A percentile compares a stretch with the other conserved stretches of the same genome.
phyloP scores from a whole-genome alignment of 2,113 vertebrate species.

The Collichthys lucidus region DNA sequence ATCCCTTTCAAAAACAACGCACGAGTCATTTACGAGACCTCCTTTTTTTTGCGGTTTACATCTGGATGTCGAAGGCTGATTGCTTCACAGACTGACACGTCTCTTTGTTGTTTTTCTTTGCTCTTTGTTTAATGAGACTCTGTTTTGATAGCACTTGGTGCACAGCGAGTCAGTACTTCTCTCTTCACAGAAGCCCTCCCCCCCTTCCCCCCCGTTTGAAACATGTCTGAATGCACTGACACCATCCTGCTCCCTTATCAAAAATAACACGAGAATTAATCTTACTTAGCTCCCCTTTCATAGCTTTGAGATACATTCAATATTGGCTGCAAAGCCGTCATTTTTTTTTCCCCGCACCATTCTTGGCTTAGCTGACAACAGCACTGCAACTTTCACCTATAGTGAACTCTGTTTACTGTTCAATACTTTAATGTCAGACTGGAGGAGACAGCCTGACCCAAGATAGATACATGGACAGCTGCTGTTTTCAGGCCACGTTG shows the following conservation, averaged over 20 bases:
- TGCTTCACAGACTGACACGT: constrained; percentile 37
- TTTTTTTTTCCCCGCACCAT: background rate
- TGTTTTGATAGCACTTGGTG: constrained; percentile 33
- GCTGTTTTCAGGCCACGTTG: constrained; percentile 38
- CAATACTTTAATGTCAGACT: constrained; percentile 37
- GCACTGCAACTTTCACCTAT: no score
- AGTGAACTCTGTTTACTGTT: background rate
- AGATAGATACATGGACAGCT: constrained; percentile 36
- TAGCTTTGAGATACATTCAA: background rate
- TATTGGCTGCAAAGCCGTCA: background rate
- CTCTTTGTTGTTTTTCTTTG: constrained; percentile 53
- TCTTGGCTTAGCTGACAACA: constrained; percentile 1
- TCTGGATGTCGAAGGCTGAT: constrained; percentile 36
- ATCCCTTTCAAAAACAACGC: constrained; percentile 25
- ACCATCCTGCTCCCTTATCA: background rate
- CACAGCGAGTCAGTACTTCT: constrained; percentile 35
- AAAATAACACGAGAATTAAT: constrained; percentile 12
- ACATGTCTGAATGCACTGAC: constrained; percentile 13
- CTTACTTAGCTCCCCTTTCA: background rate
- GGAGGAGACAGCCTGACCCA: constrained; percentile 14
- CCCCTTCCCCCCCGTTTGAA: background rate
- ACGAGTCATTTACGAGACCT: constrained; percentile 18
- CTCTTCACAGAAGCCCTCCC: constrained; percentile 7
- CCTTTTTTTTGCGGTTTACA: constrained; percentile 24
- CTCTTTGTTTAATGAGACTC: constrained; percentile 59